Base-by-base conservation (phyloP, 2,113 vertebrate species). In the Anolis carolinensis region DNA sequence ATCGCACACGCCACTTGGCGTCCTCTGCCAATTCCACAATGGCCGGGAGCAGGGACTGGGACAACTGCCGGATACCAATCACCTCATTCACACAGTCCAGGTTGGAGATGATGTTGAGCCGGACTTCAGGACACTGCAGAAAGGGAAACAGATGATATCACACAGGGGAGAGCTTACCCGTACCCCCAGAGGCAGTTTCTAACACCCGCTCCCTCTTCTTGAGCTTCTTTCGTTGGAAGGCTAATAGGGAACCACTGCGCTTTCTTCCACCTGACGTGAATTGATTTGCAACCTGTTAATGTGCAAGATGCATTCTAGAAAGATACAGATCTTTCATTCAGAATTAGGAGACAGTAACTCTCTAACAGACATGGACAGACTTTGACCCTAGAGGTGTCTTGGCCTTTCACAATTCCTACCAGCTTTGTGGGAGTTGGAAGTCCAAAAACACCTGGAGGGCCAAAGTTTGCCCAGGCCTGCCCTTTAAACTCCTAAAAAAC, bases 21-120 rank as follows among this genome's bases (percentile, higher is more conserved):
- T 97, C 96, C 82, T 97, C 96, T 0, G 96, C 96, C 92, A 97
- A 90, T n/a, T 97, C 96, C 16, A 97, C 96, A 0, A 97, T 97
- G 90, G 96, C 96, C 0, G 96, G 96, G 0, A 97, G 95, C 65
- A 97, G 91, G 0, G 96, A 97, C 93, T 97, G 96, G 0, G 96
- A 97, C 0, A 97, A 92, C 82, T 97, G 96, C 30, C 96, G 92
- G 91, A 97, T 97, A 0, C 96, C 96, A 0, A 97, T 97, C 27
- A 97, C 96, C 90, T 97, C 96, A 0, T 97, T 97, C 2, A 97
- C 96, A 0, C 96, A 96, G 91, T 96, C 96, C 93, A 96, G 92
- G 83, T 96, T 96, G 48, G 96, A 96, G 90, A 96, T 96, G 81
- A 96, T 96, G 90, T 96, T 96, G 63, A 96, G 93, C 23, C 96